Conservation (phyloP, 1,140 invertebrate species). For the Aphelenchoides fujianensis region DNA sequence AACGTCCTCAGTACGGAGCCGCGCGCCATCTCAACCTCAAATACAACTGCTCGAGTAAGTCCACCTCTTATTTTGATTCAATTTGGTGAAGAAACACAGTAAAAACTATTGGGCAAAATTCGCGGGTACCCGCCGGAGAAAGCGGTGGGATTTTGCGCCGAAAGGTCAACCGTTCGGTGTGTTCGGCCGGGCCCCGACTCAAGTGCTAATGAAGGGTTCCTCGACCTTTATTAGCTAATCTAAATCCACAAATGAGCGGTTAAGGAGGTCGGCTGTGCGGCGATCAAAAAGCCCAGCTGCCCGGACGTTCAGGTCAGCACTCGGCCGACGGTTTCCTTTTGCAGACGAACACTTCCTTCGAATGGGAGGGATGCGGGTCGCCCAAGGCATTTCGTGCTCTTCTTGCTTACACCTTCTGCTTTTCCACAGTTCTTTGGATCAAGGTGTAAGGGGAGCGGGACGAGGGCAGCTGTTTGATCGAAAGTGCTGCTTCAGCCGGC, state of each 20-base stretch:
- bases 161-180: conserved; percentile 5
- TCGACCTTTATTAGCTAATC: conserved; percentile 4
- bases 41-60: conserved; percentile 19
- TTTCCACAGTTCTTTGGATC: no score
- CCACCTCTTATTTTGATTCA: no score
- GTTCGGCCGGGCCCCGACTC: background rate
- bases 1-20: background rate
- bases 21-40: conserved; percentile 14
- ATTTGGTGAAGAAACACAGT: background rate
- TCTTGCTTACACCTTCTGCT: no score
- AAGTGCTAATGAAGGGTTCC: conserved; percentile 3
- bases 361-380: no score
- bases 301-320: background rate
- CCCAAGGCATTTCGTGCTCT: no score
- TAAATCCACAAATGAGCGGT: conserved; percentile 16
- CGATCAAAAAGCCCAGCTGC: conserved; percentile 2
- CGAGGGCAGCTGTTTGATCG: background rate
- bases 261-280: background rate
- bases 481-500: background rate
- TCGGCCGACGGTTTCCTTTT: background rate
- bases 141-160: background rate
- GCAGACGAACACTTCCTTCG: no score
- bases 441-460: no score
- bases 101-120: background rate
- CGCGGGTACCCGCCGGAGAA: background rate